phyloP scores from a whole-genome alignment of 2,113 vertebrate species.

The Beaufortia kweichowensis region DNA sequence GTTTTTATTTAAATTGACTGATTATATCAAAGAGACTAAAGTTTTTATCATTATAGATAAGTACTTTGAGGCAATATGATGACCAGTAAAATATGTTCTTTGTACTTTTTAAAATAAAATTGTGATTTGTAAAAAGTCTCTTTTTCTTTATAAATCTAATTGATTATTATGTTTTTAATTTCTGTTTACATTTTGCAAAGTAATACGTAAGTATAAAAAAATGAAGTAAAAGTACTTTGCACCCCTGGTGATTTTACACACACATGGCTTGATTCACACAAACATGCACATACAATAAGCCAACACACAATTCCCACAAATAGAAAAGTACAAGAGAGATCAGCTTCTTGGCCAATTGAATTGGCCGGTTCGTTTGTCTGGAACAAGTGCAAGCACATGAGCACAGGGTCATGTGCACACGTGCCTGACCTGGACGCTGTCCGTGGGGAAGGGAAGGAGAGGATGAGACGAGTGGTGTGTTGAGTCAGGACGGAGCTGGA shows the following conservation, averaged over 20 bases:
- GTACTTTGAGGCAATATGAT: no score
- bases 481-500: slow-evolving; percentile 17
- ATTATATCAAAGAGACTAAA: no score
- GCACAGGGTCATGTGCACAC: slow-evolving; percentile 1
- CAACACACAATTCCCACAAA: background rate
- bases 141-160: no score
- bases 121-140: no score
- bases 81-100: no score
- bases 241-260: background rate
- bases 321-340: slow-evolving; percentile 24
- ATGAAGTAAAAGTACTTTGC: no score
- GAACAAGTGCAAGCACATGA: slow-evolving; percentile 41
- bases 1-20: no score
- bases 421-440: background rate
- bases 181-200: no score
- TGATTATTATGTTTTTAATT: no score
- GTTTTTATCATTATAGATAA: no score
- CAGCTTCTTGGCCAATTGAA: slow-evolving; percentile 32
- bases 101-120: no score
- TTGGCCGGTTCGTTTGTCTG: slow-evolving; percentile 12
- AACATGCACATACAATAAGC: background rate
- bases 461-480: slow-evolving; percentile 1
- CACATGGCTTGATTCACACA: slow-evolving; percentile 4
- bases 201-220: no score
- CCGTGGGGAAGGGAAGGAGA: background rate